Evolutionary conservation across 1,140 invertebrate species (phyloP).

Genomic region (Caerostris extrusa): DNA sequence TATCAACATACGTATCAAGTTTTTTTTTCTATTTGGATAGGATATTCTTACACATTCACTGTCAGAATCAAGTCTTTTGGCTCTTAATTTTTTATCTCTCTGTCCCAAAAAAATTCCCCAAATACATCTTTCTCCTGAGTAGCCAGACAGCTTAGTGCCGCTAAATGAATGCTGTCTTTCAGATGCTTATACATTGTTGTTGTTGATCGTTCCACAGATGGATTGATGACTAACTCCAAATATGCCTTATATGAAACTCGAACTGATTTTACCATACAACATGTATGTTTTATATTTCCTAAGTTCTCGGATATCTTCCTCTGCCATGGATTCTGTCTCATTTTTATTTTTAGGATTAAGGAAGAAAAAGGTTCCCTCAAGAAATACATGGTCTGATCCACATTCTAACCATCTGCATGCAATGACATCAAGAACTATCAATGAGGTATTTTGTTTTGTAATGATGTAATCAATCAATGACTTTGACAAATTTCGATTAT

Average conservation of each 20-base stretch:
- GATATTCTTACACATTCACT: background rate
- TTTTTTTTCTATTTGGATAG: background rate
- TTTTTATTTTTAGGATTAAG: background rate
- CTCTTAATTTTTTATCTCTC: conserved; percentile 43
- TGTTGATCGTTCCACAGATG: background rate
- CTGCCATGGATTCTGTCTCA: background rate
- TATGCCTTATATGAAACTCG: background rate
- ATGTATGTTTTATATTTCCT: conserved; percentile 29
- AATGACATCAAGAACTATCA: conserved; percentile 16
- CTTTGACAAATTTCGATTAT: background rate
- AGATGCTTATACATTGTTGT: conserved; percentile 15
- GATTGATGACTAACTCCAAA: background rate
- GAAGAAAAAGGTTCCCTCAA: conserved; percentile 7
- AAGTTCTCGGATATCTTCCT: background rate
- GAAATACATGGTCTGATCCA: conserved; percentile 45
- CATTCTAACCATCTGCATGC: conserved; percentile 59
- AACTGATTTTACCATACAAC: conserved; percentile 6
- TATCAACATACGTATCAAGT: background rate
- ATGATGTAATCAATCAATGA: conserved; percentile 48
- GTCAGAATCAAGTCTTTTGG: background rate
- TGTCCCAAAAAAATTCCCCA: conserved; percentile 36
- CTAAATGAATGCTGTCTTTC: conserved; percentile 41
- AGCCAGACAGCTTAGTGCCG: background rate
- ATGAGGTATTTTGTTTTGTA: conserved; percentile 12
- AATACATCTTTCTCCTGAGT: background rate